Evolutionary conservation across 1,140 invertebrate species (phyloP).

Genomic region (Zaprionus inermis): DNA sequence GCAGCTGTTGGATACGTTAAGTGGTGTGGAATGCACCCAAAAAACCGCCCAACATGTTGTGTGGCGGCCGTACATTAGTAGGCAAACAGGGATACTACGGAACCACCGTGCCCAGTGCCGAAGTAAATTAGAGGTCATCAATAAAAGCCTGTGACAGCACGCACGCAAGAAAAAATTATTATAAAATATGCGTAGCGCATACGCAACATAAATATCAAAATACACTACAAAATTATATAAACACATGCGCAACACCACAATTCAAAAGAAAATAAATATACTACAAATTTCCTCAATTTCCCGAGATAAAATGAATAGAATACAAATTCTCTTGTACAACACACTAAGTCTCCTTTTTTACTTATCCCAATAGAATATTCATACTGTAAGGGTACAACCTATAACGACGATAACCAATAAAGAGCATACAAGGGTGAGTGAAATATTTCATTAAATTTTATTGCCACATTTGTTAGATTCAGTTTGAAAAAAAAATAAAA

Average conservation of each 20-base stretch:
- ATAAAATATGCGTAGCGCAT: too few species aligned
- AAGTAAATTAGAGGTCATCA: background rate
- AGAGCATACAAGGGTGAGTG: background rate
- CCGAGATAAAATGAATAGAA: too few species aligned
- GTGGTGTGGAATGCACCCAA: background rate
- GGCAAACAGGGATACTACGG: background rate
- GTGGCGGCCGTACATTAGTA: constrained; percentile 25
- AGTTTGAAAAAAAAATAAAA: background rate
- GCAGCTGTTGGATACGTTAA: constrained; percentile 13
- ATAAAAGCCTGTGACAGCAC: background rate
- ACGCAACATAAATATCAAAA: too few species aligned
- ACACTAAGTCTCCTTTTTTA: background rate
- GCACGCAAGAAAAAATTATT: background rate
- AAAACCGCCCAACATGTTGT: constrained; percentile 14
- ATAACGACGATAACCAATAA: background rate
- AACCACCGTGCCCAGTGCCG: constrained; percentile 12
- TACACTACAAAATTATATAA: background rate
- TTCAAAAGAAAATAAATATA: too few species aligned
- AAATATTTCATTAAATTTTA: background rate
- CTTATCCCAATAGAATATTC: background rate
- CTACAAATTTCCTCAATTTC: too few species aligned
- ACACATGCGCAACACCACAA: background rate
- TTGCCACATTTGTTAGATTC: background rate
- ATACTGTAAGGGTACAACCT: background rate
- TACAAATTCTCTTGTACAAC: too few species aligned